Evolutionary conservation across 2,888 invertebrate species (phyloP), one percentile per base, ranked within the genome.

Genomic region (Siphonodentalium dalli): DNA sequence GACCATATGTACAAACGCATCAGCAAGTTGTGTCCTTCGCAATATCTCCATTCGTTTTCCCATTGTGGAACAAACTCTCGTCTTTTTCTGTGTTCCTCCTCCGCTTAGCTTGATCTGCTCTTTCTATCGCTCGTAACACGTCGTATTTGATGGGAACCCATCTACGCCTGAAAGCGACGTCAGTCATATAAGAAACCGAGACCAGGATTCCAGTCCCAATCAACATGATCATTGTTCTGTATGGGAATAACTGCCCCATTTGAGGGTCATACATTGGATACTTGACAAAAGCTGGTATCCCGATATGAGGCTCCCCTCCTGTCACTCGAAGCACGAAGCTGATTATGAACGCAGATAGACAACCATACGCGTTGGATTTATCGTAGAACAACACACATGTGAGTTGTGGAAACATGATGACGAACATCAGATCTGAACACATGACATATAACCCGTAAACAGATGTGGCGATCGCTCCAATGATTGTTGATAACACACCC

Each of bases 271-370:
- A 66, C 8, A 48, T 43, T 6, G 69, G 70, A 42, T 51, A 68
- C 20, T 58, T 49, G 7, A 70, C 43, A 5, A 42, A 21, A 1
- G 61, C 42, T 0, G 63, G 63, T 3, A 70, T 31, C 0, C 89
- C 89, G 77, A 97, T 85, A 68, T 93, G 82, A 47, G 89, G 88
- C 83, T 97, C 96, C 0, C 96, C 92, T 0, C 95, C 94, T 0
- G 90, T 87, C 44, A 94, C 82, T 2, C 96, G 87, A 53, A 81
- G 62, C 27, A 92, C 88, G 62, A 91, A 79, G 0, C 93, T 93
- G 65, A 93, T 87, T 61, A 92, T 86, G 83, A 47, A 80, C 13
- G 58, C 81, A 42, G 50, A 71, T 5, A 71, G 13, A 9, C 65
- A 58, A 33, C 71, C 71, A 50, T 69, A 71, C 7, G 61, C 53